These are phyloP conservation scores for Manduca sexta DNA, from an alignment of 1,140 invertebrate species.

Conservation along the genomic window DNA sequence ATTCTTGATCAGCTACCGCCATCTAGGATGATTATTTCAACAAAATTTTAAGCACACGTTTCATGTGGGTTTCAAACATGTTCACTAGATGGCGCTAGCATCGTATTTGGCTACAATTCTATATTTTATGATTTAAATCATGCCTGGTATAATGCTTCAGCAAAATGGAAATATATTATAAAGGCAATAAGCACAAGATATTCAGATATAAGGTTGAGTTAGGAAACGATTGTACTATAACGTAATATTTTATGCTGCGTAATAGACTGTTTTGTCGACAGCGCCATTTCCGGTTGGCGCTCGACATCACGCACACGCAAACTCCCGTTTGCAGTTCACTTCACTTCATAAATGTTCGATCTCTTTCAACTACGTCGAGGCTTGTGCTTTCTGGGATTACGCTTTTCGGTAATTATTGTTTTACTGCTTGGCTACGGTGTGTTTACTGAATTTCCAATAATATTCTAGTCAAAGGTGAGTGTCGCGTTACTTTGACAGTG, in stretches of 20 bases:
- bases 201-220: too few relatives aligned
- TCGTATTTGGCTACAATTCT: too few relatives aligned
- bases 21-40: too few relatives aligned
- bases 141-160: too few relatives aligned
- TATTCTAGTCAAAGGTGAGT: conserved; percentile 36
- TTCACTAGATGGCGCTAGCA: too few relatives aligned
- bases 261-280: conserved; percentile 56
- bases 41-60: too few relatives aligned
- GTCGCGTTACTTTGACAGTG: conserved; percentile 18
- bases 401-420: conserved; percentile 70
- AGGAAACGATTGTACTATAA: too few relatives aligned
- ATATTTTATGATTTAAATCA: too few relatives aligned
- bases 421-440: conserved; percentile 39
- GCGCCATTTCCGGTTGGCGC: conserved; percentile 60
- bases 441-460: conserved; percentile 23
- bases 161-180: too few relatives aligned
- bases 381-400: conserved; percentile 63
- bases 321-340: conserved; percentile 53
- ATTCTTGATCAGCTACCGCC: too few relatives aligned
- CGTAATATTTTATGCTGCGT: conserved; percentile 5
- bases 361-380: conserved; percentile 66
- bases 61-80: too few relatives aligned
- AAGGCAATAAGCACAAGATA: too few relatives aligned
- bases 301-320: conserved; percentile 61
- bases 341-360: conserved; percentile 70